Base-by-base conservation (phyloP, 2,888 invertebrate species). In the Lasioglossum leucozonium region DNA sequence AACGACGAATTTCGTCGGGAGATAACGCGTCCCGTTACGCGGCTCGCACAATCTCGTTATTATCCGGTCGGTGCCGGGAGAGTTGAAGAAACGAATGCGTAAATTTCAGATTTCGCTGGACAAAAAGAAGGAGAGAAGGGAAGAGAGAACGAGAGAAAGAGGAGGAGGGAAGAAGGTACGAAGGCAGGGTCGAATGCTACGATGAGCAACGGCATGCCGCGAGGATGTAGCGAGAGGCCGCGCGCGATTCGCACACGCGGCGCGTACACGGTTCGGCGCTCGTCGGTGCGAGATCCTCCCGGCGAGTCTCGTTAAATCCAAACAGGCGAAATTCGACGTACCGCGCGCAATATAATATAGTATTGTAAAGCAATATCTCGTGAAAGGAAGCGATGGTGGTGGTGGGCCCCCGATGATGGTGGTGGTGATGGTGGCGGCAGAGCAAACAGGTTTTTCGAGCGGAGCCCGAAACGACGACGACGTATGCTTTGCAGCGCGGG, bases 321-420 rank as follows among this genome's bases (percentile, higher is more conserved):
- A 89, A 88, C 91, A 83, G 88, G 89, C 88, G 81, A 91, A 90
- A 91, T 91, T 91, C 91, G 91, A 90, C 91, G 92, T 92, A 91
- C 89, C 86, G 37, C 85, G 89, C 87, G 89, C 92, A 89, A 89
- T 92, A 92, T 90, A 91, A 92, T 92, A 90, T 91, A 88, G 91
- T 92, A 91, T 92, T 91, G 86, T 88, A 87, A 91, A 89, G 89
- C 89, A 89, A 90, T 89, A 89, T 89, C 91, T 91, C 85, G 77
- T 85, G 86, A 90, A 84, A 88, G 90, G 85, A 87, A 85, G 90
- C 91, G 86, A 84, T 83, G 88, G 83, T 84, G 89, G 83, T 81
- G 84, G 88, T 81, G 1, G 86, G 44, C 37, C 51, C 51, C n/a
- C n/a, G n/a, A n/a, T n/a, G 22, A 22, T 79, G 84, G 88, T 82